These are phyloP conservation scores for Corythoichthys haematopterus DNA, from an alignment of 2,113 vertebrate genomes.

Conservation along the genomic window DNA sequence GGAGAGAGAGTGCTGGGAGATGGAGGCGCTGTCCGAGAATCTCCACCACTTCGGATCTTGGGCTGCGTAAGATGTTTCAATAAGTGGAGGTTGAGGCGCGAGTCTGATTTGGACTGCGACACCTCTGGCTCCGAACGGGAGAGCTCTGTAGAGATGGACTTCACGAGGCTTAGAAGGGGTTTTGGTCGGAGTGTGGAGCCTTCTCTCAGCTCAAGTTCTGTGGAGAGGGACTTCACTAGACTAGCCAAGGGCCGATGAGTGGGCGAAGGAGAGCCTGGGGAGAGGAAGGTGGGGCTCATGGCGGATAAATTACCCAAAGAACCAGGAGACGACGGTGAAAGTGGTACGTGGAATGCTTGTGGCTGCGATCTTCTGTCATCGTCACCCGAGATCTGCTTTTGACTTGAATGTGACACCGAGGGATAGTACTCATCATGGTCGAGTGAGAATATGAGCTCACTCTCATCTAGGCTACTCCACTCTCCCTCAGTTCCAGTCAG, in stretches of 20 bases:
- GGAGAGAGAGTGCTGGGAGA: conserved; percentile 76
- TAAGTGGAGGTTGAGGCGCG: conserved; percentile 77
- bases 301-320: conserved; percentile 65
- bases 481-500: conserved; percentile 69
- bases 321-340: conserved; percentile 61
- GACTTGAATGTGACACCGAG: conserved; percentile 46
- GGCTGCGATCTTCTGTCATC: conserved; percentile 41
- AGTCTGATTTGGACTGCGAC: conserved; percentile 78
- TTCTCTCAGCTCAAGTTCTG: conserved; percentile 73
- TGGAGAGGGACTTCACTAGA: conserved; percentile 79
- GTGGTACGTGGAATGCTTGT: conserved; percentile 52
- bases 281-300: conserved; percentile 51
- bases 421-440: conserved; percentile 63
- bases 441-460: conserved; percentile 64
- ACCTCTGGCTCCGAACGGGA: conserved; percentile 75
- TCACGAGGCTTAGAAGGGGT: conserved; percentile 76
- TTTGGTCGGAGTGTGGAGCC: conserved; percentile 68
- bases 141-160: conserved; percentile 80
- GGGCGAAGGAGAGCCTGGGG: conserved; percentile 48
- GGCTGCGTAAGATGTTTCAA: conserved; percentile 78
- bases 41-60: conserved; percentile 64
- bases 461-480: conserved; percentile 59
- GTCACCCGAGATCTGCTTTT: conserved; percentile 40
- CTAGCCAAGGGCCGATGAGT: conserved; percentile 63
- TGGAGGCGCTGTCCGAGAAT: conserved; percentile 78